Evolutionary conservation across 2,113 vertebrate species (phyloP).

Genomic region (Oncorhynchus clarkii): DNA sequence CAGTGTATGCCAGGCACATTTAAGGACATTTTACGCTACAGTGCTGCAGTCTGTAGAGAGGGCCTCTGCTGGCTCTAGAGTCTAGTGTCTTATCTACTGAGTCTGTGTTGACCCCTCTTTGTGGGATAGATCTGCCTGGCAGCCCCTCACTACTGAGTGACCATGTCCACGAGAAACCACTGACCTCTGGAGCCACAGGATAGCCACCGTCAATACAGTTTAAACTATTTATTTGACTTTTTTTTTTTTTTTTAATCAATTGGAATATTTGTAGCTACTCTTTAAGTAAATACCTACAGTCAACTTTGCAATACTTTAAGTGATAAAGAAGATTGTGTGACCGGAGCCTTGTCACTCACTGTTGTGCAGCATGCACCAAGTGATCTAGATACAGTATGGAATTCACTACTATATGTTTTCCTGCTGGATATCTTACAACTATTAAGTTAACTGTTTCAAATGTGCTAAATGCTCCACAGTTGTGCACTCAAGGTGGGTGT

Average conservation of each 20-base stretch:
- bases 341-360: too few species aligned
- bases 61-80: slow-evolving; percentile 22
- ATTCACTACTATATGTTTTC: too few species aligned
- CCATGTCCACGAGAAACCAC: slow-evolving; percentile 52
- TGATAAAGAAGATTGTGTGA: too few species aligned
- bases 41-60: slow-evolving; percentile 12
- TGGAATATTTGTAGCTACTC: too few species aligned
- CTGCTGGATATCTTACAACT: too few species aligned
- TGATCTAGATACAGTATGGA: too few species aligned
- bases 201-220: slow-evolving; percentile 8
- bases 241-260: too few species aligned
- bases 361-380: too few species aligned
- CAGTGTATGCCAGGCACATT: neutral
- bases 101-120: slow-evolving; percentile 51
- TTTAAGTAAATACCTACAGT: too few species aligned
- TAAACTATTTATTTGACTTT: too few species aligned
- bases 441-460: too few species aligned
- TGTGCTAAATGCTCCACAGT: neutral
- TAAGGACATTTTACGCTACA: neutral
- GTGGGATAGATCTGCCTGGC: slow-evolving; percentile 60
- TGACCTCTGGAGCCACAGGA: slow-evolving; percentile 43
- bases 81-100: neutral
- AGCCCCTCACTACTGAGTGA: slow-evolving; percentile 52
- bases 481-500: slow-evolving; percentile 9
- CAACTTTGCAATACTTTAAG: too few species aligned